Base-by-base conservation (phyloP, 2,888 invertebrate genomes). In the Helicoverpa assulta region DNA sequence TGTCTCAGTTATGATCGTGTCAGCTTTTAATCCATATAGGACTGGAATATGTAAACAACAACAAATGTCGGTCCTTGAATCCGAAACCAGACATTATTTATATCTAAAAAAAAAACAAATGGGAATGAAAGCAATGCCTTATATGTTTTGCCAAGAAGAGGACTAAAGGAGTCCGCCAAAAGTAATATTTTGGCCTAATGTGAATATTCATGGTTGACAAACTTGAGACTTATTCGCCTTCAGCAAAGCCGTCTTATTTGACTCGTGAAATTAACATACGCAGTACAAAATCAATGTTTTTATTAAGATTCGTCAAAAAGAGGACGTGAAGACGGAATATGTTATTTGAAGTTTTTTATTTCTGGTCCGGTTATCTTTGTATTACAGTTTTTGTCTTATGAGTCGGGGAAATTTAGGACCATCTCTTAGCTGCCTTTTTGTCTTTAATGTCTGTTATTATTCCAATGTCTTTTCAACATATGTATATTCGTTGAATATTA, bases 231-330 rank as follows among this genome's bases (percentile, higher is more conserved):
- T 51, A 50, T 54, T 54, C 47, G 56, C 33, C 29, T 70, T 55
- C 19, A 47, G 50, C 26, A 51, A 74, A 74, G 62, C 33, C 59
- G 56, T 66, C 60, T 67, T 8, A 76, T 77, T 77, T 67, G 61
- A 67, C 43, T 59, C 80, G 80, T 77, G 68, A 74, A 74, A 80
- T 80, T 80, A 80, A 64, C 74, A 71, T 70, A 67, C 61, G 68
- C 73, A 37, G 59, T 80, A 53, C 62, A 62, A 61, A 70, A 80
- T 54, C 63, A 64, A 69, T 67, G 52, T 64, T 70, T 26, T 76
- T 70, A 63, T 56, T 73, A 56, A 26, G 52, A 62, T 73, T 43
- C 37, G 7, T 55, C 18, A 53, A 67, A 59, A 40, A 58, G 58
- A 21, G 33, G 19, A 19, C 18, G 12, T 61, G 19, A 52, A 14